phyloP scores from a whole-genome alignment of 2,888 invertebrate species.

The Eupithecia subumbrata region DNA sequence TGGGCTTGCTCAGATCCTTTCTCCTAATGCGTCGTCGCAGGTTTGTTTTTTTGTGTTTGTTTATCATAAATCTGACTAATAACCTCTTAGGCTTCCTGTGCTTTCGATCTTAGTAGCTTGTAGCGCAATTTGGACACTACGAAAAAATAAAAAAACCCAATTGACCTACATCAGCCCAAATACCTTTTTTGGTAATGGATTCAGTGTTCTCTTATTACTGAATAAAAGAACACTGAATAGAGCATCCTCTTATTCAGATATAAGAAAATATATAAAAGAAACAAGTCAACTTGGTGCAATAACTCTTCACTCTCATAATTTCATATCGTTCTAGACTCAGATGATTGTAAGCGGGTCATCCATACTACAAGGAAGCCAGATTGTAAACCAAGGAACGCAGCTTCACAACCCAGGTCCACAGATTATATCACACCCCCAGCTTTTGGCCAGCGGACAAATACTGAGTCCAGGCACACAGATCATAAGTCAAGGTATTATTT shows the following conservation, averaged over 20 bases:
- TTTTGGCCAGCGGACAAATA: conserved; percentile 46
- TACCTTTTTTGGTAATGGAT: neutral
- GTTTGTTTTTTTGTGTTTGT: conserved; percentile 50
- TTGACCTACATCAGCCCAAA: neutral
- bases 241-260: neutral
- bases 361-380: conserved; percentile 74
- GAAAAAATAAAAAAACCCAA: neutral
- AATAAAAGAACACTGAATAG: too few species aligned
- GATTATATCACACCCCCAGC: conserved; percentile 73
- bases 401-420: conserved; percentile 71
- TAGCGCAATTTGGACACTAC: neutral
- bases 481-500: conserved; percentile 68
- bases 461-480: conserved; percentile 75
- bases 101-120: neutral
- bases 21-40: conserved; percentile 76
- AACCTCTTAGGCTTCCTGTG: neutral
- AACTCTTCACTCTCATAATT: neutral
- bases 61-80: neutral
- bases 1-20: conserved; percentile 73
- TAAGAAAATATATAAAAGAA: neutral
- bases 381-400: conserved; percentile 76
- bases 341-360: conserved; percentile 77
- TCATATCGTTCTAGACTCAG: conserved; percentile 66
- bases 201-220: neutral
- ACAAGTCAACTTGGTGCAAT: neutral